Evolutionary conservation across 1,140 invertebrate genomes (phyloP).

Genomic region (Muscidifurax raptorellus): DNA sequence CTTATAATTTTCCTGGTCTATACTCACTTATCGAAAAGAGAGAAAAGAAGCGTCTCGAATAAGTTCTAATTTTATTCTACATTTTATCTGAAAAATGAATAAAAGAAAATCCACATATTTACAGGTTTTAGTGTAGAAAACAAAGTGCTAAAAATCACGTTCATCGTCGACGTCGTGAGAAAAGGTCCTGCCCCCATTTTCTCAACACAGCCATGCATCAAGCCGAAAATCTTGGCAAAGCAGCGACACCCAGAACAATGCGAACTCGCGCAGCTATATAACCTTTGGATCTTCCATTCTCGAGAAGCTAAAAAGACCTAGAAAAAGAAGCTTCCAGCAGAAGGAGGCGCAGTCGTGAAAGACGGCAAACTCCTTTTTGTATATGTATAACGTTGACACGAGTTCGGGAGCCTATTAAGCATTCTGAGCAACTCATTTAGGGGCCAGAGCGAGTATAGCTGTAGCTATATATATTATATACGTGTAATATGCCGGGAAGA

Average conservation of each 20-base stretch:
- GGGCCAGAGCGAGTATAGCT: conserved; percentile 54
- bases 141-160: background rate
- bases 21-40: background rate
- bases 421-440: conserved; percentile 75
- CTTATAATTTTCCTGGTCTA: background rate
- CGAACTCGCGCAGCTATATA: background rate
- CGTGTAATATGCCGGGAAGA: conserved; percentile 35
- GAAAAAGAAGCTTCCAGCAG: too few relatives aligned
- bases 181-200: background rate
- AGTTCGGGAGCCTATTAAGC: conserved; percentile 70
- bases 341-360: conserved; percentile 22
- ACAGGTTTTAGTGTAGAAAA: too few relatives aligned
- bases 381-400: conserved; percentile 63
- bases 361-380: conserved; percentile 57
- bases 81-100: too few relatives aligned
- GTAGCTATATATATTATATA: background rate
- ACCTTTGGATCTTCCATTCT: background rate
- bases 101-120: too few relatives aligned
- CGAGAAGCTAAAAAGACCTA: conserved; percentile 13
- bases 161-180: background rate
- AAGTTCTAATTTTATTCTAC: too few relatives aligned
- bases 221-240: background rate
- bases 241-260: background rate
- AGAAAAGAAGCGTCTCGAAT: too few relatives aligned
- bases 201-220: background rate